A percentile compares a stretch with the other conserved stretches of the same genome.
Evolutionary conservation across 2,888 invertebrate species (phyloP).

Genomic region (Masnerella sp.): DNA sequence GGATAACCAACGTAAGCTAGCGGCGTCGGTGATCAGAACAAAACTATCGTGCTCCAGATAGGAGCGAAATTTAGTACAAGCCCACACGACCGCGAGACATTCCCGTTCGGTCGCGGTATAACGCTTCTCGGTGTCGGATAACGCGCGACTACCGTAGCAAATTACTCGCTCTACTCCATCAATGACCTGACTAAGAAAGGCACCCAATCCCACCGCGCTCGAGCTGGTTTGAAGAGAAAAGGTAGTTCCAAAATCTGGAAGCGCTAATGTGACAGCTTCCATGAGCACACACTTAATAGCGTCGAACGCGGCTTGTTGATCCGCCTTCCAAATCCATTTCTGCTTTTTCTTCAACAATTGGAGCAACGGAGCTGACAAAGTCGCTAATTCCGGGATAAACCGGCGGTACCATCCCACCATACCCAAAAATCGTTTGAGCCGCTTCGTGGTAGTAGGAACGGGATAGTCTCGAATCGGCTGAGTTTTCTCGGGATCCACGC

Average conservation of each 20-base stretch:
- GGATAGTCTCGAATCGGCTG: neutral
- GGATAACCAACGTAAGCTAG: neutral
- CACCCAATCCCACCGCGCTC: neutral
- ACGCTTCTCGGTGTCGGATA: neutral
- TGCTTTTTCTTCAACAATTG: constrained; percentile 4
- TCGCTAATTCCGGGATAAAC: constrained; percentile 1
- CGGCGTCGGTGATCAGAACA: neutral
- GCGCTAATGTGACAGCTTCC: neutral
- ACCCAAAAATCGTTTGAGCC: neutral
- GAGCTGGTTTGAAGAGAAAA: constrained; percentile 1
- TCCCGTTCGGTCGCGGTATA: neutral
- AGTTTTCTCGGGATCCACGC: neutral
- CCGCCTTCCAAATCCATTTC: neutral
- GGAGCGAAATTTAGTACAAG: neutral
- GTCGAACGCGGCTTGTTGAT: neutral
- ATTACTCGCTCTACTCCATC: neutral
- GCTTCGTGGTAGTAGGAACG: neutral
- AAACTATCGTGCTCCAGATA: neutral
- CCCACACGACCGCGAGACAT: neutral
- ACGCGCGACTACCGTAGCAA: neutral
- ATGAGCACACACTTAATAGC: neutral
- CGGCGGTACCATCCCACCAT: constrained; percentile 9
- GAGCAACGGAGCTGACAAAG: neutral
- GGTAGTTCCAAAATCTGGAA: neutral
- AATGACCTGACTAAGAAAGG: neutral